Percentiles rank a stretch among this genome's conserved stretches.
Conservation (phyloP, 2,797 vertebrate genomes). For the Acomys russatus region DNA sequence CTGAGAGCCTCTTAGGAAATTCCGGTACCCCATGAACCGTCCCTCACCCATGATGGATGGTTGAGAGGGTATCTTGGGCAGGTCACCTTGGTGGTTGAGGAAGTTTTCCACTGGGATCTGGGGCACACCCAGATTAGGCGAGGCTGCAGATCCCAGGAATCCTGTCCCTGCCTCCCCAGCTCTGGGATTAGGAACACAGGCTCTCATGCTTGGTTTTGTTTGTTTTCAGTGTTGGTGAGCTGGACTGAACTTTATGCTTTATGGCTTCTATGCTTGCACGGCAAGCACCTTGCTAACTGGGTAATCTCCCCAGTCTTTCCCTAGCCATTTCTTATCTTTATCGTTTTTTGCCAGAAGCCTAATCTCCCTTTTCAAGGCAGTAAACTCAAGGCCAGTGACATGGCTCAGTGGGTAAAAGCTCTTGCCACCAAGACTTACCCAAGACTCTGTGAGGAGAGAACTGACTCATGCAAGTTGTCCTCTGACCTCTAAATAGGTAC, state of each 20-base stretch:
- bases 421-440: neutral
- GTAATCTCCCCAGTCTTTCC: neutral
- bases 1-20: neutral
- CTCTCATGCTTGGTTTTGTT: neutral
- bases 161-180: neutral
- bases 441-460: neutral
- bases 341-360: neutral
- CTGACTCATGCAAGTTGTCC: neutral
- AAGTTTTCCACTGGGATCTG: neutral
- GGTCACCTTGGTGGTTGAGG: neutral
- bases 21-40: neutral
- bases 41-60: neutral
- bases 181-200: neutral
- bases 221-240: neutral
- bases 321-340: neutral
- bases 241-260: neutral
- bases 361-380: neutral
- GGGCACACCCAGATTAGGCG: neutral
- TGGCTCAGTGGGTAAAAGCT: neutral
- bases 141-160: neutral
- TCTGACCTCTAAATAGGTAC: neutral
- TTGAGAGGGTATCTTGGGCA: neutral
- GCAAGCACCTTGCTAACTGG: neutral
- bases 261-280: neutral
- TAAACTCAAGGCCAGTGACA: neutral